Evolutionary conservation across 2,113 vertebrate genomes (phyloP), one percentile per base, ranked within the genome.

Genomic region (Acanthochromis polyacanthus): DNA sequence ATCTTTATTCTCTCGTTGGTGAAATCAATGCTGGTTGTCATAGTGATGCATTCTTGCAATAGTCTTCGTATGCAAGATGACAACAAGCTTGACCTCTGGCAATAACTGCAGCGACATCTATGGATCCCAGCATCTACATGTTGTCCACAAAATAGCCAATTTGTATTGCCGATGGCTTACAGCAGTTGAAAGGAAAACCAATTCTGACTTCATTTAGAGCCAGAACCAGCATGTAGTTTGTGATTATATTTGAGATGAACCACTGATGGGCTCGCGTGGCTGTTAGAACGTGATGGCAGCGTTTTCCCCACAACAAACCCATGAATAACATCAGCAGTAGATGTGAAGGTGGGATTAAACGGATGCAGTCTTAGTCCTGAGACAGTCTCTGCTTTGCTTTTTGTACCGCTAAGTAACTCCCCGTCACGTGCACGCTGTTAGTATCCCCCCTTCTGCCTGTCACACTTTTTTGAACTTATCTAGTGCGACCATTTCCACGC

Each of bases 391-490:
- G 25, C 51, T 65, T 72, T 76, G 59, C 71, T 70, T 67, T 75
- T 53, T 58, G 28, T 19, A 15, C 64, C 57, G 57, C 78, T 69
- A 63, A 70, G 25, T 28, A 66, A 17, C 38, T 52, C 50, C 63
- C 14, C 46, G 45, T 32, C 68, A 71, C 23, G 55, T 75, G 48
- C 64, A 58, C 69, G 57, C 67, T 69, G 65, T 81, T 74, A 51
- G 62, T 62, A n/a, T 79, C 62, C 32, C 50, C 69, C 48, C 48
- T 0, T 19, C 16, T 16, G 59, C 75, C 72, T 71, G 65, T 74
- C 81, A 75, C 67, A 82, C 23, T 68, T 80, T 30, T 36, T 48
- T 73, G 10, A 69, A 68, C 82, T 58, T 76, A 82, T 74, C 83
- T 65, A 56, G 58, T 78, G 63, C 56, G 56, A 53, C 64, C 48